Base-by-base conservation (phyloP, 2,113 vertebrate species). In the Leptosomus discolor region DNA sequence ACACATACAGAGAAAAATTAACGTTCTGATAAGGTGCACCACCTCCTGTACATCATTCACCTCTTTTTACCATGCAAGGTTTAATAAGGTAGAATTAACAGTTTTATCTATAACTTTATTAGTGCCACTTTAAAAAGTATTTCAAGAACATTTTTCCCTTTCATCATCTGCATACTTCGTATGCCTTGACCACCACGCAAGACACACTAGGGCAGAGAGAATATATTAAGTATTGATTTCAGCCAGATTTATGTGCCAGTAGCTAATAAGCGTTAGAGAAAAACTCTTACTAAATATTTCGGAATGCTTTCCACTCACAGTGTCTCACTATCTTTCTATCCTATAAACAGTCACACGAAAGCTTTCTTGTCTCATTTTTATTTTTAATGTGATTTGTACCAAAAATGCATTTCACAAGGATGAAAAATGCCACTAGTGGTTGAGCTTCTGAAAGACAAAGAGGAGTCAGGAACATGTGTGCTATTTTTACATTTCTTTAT, bases 361-460 rank as follows among this genome's bases (percentile, higher is more conserved):
- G 57, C 16, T 88, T 95, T 88, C 85, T 68, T 20, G 27, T 60
- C 57, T 80, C 48, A 73, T 83, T 92, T 87, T 84, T 61, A 71
- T 19, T 86, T 88, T 71, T 63, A 92, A 80, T 0, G 7, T 57
- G 18, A 64, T 83, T 96, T 83, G 53, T 83, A 89, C 34, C 39
- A 89, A 92, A 83, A 86, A 51, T 9, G 23, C 21, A 45, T 93
- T 86, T 94, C 45, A 84, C 10, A 43, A 65, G 17, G 29, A 83
- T 69, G 43, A 87, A 93, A 93, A 74, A 74, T 20, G 15, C 29
- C 54, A 81, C 54, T 45, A 37, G 10, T n/a, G 63, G 41, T 53
- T 74, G 30, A 14, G 45, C 45, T 80, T 92, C 74, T 85, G 50
- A 63, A 60, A 73, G 71, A 50, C 48, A 87, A 78, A 89, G 32